phyloP scores from a whole-genome alignment of 2,888 invertebrate genomes.

The Tipula lateralis region DNA sequence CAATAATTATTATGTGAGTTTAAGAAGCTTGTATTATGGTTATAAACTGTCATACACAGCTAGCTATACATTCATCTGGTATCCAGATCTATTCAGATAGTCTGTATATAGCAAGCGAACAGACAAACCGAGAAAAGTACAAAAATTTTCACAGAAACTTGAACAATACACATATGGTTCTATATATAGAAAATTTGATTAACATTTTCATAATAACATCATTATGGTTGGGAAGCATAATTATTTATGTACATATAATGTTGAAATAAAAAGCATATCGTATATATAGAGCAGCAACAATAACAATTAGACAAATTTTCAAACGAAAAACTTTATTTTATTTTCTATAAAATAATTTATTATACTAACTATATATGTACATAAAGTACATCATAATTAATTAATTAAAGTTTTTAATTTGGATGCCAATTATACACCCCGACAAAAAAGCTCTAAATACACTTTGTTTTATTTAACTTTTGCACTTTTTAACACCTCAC shows the following conservation, averaged over 20 bases:
- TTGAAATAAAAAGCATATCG: not conserved
- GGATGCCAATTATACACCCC: not conserved
- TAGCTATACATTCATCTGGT: too few species aligned
- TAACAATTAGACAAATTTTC: not conserved
- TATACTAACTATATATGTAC: not conserved
- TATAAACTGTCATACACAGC: too few species aligned
- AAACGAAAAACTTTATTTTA: not conserved
- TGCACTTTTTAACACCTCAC: not conserved
- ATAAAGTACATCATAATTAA: not conserved
- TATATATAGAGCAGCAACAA: not conserved
- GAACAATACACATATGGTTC: not conserved
- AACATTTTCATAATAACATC: slow-evolving; percentile 6
- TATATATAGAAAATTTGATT: not conserved
- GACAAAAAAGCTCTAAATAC: not conserved
- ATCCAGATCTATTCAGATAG: not conserved
- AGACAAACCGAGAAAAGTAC: not conserved
- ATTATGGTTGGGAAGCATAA: not conserved
- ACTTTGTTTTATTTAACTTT: not conserved
- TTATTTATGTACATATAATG: not conserved
- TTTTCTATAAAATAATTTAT: not conserved
- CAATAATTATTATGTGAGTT: too few species aligned
- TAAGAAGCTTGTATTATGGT: too few species aligned
- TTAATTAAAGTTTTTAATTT: not conserved
- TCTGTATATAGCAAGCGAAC: not conserved
- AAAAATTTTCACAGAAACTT: not conserved